A percentile compares a stretch with the other conserved stretches of the same genome.
Evolutionary conservation across 2,113 vertebrate genomes (phyloP).

Genomic region (Cochlearius cochlearius): DNA sequence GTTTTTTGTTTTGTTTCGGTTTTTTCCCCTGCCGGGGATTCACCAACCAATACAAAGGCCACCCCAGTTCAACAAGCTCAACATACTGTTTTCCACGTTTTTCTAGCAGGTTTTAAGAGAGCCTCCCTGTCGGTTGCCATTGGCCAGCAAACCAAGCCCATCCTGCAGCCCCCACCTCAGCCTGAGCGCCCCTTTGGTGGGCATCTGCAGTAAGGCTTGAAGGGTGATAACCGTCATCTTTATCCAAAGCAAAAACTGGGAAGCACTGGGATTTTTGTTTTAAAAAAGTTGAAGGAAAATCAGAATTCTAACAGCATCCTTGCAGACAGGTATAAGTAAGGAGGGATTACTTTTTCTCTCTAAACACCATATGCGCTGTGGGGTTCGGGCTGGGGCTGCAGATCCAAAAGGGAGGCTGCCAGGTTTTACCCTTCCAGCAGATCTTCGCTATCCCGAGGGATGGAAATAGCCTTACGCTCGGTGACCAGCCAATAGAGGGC

Average conservation of each 20-base stretch:
- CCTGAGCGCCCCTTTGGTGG: background rate
- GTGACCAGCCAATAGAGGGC: constrained; percentile 50
- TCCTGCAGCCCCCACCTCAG: background rate
- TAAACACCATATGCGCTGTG: fast-evolving
- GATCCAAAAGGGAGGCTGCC: background rate
- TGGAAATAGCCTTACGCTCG: background rate
- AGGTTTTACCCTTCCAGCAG: background rate
- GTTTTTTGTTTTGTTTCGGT: background rate
- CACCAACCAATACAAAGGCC: background rate
- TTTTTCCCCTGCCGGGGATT: background rate
- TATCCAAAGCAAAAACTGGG: background rate
- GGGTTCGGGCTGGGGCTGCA: background rate
- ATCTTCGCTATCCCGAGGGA: background rate
- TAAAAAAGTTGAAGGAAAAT: background rate
- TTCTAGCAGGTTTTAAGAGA: background rate
- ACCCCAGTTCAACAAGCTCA: background rate
- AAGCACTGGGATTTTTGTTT: background rate
- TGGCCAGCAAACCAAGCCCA: background rate
- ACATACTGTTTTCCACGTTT: fast-evolving
- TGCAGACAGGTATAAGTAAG: background rate
- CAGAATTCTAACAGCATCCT: background rate
- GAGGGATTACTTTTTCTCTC: background rate
- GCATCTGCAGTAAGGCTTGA: background rate
- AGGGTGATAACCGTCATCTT: background rate
- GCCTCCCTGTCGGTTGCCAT: background rate